phyloP scores from a whole-genome alignment of 1,140 invertebrate genomes.

The Zaprionus vittiger region DNA sequence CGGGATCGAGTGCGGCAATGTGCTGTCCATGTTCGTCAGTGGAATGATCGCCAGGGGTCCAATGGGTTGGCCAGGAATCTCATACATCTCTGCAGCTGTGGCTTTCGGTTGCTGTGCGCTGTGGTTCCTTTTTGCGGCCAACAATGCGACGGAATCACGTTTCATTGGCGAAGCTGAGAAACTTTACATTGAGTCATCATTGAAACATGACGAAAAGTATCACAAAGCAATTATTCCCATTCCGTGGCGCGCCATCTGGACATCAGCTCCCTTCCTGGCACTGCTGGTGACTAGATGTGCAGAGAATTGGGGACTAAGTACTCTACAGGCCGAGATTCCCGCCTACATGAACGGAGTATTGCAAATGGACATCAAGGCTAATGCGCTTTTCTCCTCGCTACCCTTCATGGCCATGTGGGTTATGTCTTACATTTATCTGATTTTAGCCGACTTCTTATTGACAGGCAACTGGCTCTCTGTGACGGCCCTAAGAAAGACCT shows the following conservation, averaged over 20 bases:
- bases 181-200: slow-evolving; percentile 86
- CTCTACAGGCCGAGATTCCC: slow-evolving; percentile 95
- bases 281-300: slow-evolving; percentile 92
- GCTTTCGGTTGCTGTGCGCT: slow-evolving; percentile 87
- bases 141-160: slow-evolving; percentile 87
- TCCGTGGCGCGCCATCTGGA: slow-evolving; percentile 92
- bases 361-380: slow-evolving; percentile 90
- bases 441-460: slow-evolving; percentile 65
- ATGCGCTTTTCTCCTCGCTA: slow-evolving; percentile 89
- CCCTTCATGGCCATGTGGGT: slow-evolving; percentile 92
- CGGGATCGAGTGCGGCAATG: slow-evolving; percentile 90
- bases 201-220: slow-evolving; percentile 64
- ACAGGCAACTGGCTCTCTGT: slow-evolving; percentile 46
- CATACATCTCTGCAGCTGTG: slow-evolving; percentile 90
- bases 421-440: slow-evolving; percentile 87
- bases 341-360: slow-evolving; percentile 92
- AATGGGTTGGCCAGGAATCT: slow-evolving; percentile 91
- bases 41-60: slow-evolving; percentile 88
- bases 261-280: slow-evolving; percentile 92
- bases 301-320: slow-evolving; percentile 97
- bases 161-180: slow-evolving; percentile 87
- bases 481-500: slow-evolving; percentile 86
- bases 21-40: slow-evolving; percentile 88
- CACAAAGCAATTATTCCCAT: slow-evolving; percentile 64
- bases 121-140: slow-evolving; percentile 88